Evolutionary conservation across 2,113 vertebrate species (phyloP), one percentile per base, ranked within the genome.

Genomic region (Spheniscus mendiculus): DNA sequence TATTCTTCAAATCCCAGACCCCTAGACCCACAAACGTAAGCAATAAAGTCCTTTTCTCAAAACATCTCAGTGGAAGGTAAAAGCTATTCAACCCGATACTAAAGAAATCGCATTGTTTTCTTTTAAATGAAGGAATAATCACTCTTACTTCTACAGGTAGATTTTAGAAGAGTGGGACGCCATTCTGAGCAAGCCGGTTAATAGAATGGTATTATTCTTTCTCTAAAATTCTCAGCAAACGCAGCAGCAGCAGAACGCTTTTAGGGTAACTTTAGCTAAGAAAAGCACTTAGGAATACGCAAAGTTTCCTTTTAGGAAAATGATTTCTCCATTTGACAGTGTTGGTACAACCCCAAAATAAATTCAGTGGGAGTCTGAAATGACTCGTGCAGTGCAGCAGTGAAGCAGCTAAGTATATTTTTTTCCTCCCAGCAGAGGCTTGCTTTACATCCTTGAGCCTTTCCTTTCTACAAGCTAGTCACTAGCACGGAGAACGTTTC

Each of bases 271-370:
- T 97, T 96, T 79, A 93, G 94, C 94, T 96, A 87, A 96, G 88
- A 96, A 97, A 97, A 97, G 91, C 88, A 96, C 63, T 96, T 63
- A 59, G 36, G 95, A 97, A 97, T 96, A 97, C 71, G 63, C 96
- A 89, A 95, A 97, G 93, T 95, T 94, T 97, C 70, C 83, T 95
- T 91, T 94, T 86, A 86, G 95, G 94, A 97, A 95, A 97, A 97
- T 96, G 69, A 94, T 87, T 96, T 91, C 94, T 95, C 90, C 94
- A 97, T 96, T 97, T 97, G 86, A 93, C 76, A 91, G 93, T 95
- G 94, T 94, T 97, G 96, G 91, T 93, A 93, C 85, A 87, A 96
- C 67, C 96, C 85, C 96, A 87, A 98, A 97, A 98, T 97, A 98
- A 97, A 97, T 98, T 94, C 93, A 93, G 92, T 91, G 86, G 83